These are phyloP conservation scores for Neolamprologus toae DNA, from an alignment of 2,113 vertebrate species.

Conservation along the genomic window DNA sequence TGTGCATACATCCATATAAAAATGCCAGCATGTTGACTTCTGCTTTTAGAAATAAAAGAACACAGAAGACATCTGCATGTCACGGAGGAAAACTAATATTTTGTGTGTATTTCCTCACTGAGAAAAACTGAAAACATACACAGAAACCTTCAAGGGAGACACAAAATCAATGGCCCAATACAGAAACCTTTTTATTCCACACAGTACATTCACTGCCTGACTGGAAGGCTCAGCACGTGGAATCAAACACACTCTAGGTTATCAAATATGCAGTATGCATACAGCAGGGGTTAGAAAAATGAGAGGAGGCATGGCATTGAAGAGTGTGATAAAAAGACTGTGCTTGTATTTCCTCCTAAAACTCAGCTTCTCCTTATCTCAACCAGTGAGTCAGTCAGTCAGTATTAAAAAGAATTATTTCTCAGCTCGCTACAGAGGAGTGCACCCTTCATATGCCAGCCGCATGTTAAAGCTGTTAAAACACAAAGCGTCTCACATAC, in stretches of 20 bases:
- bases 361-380: background rate
- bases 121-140: background rate
- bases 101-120: background rate
- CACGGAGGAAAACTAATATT: background rate
- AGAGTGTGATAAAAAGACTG: background rate
- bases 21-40: background rate
- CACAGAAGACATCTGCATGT: background rate
- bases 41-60: background rate
- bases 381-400: background rate
- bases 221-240: background rate
- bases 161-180: constrained; percentile 21
- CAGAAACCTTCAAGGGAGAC: background rate
- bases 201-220: background rate
- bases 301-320: background rate
- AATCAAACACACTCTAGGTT: constrained; percentile 8
- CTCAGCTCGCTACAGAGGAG: background rate
- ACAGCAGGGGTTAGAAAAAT: background rate
- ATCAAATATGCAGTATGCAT: constrained; percentile 40
- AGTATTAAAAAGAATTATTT: background rate
- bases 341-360: background rate
- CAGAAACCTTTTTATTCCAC: constrained; percentile 23
- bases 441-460: background rate
- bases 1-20: background rate
- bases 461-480: background rate
- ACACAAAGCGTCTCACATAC: background rate